Percentiles rank a stretch among this genome's conserved stretches.
Evolutionary conservation across 2,888 invertebrate species (phyloP).

Genomic region (Archips crataeganus): DNA sequence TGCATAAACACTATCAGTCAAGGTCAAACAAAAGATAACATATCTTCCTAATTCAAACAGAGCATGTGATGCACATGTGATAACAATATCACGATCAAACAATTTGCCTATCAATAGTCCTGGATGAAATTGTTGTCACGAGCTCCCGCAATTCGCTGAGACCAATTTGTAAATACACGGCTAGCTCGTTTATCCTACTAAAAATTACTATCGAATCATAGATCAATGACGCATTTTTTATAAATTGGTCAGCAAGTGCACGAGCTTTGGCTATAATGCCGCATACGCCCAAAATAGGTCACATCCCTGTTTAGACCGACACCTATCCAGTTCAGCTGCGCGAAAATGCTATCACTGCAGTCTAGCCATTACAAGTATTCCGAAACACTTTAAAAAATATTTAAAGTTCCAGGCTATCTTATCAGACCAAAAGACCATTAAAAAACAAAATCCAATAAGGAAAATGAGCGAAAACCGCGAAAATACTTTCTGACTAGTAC

Average conservation of each 20-base stretch:
- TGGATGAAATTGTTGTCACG: conserved; percentile 12
- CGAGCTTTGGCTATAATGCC: conserved; percentile 47
- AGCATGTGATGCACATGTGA: conserved; percentile 36
- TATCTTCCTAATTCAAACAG: conserved; percentile 12
- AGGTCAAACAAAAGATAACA: conserved; percentile 42
- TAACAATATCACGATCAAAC: conserved; percentile 28
- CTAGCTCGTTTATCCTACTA: conserved; percentile 17
- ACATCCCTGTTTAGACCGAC: conserved; percentile 72
- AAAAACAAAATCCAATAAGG: conserved; percentile 45
- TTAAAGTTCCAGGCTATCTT: neutral
- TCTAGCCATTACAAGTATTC: conserved; percentile 37
- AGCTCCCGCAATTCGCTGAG: conserved; percentile 1
- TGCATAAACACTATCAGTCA: conserved; percentile 32
- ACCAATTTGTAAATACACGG: conserved; percentile 5
- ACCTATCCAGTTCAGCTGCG: conserved; percentile 71
- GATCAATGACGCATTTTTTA: conserved; percentile 16
- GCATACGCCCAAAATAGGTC: conserved; percentile 77
- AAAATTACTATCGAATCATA: conserved; percentile 26
- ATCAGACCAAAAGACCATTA: conserved; percentile 18
- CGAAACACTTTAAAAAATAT: conserved; percentile 43
- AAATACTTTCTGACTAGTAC: conserved; percentile 65
- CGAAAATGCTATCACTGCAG: conserved; percentile 63
- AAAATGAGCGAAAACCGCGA: conserved; percentile 56
- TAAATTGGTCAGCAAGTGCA: conserved; percentile 36
- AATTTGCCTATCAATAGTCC: conserved; percentile 29